Conservation (phyloP, 2,888 invertebrate species). For the Boloria euphrosyne region DNA sequence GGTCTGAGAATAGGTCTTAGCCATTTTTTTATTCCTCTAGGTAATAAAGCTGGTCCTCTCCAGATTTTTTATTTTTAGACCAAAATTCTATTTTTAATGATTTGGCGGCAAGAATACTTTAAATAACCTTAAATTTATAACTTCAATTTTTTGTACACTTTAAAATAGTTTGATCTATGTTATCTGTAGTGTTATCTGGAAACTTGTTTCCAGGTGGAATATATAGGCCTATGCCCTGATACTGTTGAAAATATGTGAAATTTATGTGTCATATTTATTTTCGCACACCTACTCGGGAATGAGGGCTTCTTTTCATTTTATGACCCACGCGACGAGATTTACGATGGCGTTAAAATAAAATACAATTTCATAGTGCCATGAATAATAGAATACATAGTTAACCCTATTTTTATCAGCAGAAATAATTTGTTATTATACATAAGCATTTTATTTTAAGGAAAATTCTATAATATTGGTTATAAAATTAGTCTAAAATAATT, state of each 20-base stretch:
- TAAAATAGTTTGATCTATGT: neutral
- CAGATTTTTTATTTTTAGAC: too few species aligned
- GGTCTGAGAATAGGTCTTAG: too few species aligned
- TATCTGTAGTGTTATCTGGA: slow-evolving; percentile 8
- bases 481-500: too few species aligned
- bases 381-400: slow-evolving; percentile 44
- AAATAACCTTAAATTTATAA: too few species aligned
- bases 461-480: too few species aligned
- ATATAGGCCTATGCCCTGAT: slow-evolving; percentile 45
- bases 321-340: slow-evolving; percentile 66
- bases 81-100: too few species aligned
- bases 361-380: slow-evolving; percentile 70
- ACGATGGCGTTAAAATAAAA: slow-evolving; percentile 74
- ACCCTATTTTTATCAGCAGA: neutral
- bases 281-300: slow-evolving; percentile 55
- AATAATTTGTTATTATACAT: neutral
- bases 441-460: neutral
- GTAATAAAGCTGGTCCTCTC: too few species aligned
- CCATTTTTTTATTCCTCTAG: too few species aligned
- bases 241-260: slow-evolving; percentile 59
- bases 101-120: too few species aligned
- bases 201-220: slow-evolving; percentile 22
- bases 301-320: slow-evolving; percentile 65
- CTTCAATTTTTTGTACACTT: too few species aligned
- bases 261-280: slow-evolving; percentile 57